These are phyloP conservation scores for Cheilinus undulatus DNA, from an alignment of 2,113 vertebrate species.

Conservation along the genomic window DNA sequence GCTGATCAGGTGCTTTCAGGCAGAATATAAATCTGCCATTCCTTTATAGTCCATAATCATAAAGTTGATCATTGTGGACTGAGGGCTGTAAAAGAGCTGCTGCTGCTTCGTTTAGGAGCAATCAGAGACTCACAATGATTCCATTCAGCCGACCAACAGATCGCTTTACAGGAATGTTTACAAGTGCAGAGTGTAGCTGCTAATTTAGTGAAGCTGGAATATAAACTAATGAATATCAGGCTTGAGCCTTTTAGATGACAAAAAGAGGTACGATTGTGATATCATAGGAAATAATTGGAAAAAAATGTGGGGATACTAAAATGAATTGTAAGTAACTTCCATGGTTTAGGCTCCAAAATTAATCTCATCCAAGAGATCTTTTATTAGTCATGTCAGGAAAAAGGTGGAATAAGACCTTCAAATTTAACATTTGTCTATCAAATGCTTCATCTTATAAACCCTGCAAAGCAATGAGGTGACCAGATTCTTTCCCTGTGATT, in stretches of 20 bases:
- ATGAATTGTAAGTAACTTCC: too few relatives aligned
- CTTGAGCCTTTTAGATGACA: conserved; percentile 9
- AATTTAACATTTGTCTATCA: too few relatives aligned
- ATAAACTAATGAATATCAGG: conserved; percentile 18
- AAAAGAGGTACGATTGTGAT: conserved; percentile 11
- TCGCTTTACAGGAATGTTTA: conserved; percentile 55
- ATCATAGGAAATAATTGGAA: too few relatives aligned
- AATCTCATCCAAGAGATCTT: too few relatives aligned
- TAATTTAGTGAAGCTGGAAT: conserved; percentile 37
- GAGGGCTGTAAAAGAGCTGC: conserved; percentile 55
- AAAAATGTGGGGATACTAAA: too few relatives aligned
- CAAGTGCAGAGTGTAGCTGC: conserved; percentile 38
- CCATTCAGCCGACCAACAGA: conserved; percentile 41
- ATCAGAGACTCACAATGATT: conserved; percentile 46
- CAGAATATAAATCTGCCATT: conserved; percentile 63
- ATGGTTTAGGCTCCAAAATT: too few relatives aligned
- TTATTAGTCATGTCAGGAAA: too few relatives aligned
- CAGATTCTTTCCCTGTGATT: too few relatives aligned
- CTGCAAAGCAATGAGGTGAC: too few relatives aligned
- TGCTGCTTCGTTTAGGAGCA: conserved; percentile 35
- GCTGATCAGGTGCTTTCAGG: conserved; percentile 39
- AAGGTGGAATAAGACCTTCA: too few relatives aligned
- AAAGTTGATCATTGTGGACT: conserved; percentile 56
- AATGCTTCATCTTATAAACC: too few relatives aligned
- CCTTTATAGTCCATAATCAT: conserved; percentile 65